phyloP scores from a whole-genome alignment of 2,888 invertebrate species.

The Heteromurus nitidus region DNA sequence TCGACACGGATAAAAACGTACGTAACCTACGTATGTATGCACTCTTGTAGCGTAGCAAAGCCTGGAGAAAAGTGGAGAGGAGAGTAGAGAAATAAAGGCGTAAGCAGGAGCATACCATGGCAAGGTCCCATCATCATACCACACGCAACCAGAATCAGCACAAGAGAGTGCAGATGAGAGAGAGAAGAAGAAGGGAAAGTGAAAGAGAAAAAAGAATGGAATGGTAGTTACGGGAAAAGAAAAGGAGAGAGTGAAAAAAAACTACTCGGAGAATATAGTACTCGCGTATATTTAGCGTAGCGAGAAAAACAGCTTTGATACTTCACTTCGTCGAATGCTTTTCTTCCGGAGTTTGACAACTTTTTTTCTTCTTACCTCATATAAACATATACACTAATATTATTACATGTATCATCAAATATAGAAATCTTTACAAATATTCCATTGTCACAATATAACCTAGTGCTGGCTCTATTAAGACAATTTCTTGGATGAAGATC shows the following conservation, averaged over 20 bases:
- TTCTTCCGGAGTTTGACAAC: conserved; percentile 48
- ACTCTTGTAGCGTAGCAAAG: background rate
- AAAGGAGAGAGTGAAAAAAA: background rate
- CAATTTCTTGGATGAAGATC: too few relatives aligned
- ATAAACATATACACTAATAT: too few relatives aligned
- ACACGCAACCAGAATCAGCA: background rate
- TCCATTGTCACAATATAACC: too few relatives aligned
- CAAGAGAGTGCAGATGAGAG: too few relatives aligned
- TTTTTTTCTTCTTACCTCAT: conserved; percentile 35
- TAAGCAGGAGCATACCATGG: conserved; percentile 7
- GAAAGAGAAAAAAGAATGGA: background rate
- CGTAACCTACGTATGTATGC: conserved; percentile 8
- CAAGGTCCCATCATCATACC: too few relatives aligned
- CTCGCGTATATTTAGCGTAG: background rate
- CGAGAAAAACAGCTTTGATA: conserved; percentile 16
- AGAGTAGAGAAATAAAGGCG: background rate
- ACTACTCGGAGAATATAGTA: background rate
- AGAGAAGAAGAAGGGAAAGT: background rate
- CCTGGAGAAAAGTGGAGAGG: conserved; percentile 35
- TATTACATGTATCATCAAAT: conserved; percentile 45
- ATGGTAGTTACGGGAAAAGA: background rate
- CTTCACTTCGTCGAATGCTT: conserved; percentile 49
- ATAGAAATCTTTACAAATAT: too few relatives aligned
- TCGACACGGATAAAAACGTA: conserved; percentile 58
- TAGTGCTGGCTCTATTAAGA: too few relatives aligned